Percentiles rank a stretch among this genome's conserved stretches.
These are phyloP conservation scores for Eupithecia centaureata DNA, from an alignment of 2,888 invertebrate species.

Conservation along the genomic window DNA sequence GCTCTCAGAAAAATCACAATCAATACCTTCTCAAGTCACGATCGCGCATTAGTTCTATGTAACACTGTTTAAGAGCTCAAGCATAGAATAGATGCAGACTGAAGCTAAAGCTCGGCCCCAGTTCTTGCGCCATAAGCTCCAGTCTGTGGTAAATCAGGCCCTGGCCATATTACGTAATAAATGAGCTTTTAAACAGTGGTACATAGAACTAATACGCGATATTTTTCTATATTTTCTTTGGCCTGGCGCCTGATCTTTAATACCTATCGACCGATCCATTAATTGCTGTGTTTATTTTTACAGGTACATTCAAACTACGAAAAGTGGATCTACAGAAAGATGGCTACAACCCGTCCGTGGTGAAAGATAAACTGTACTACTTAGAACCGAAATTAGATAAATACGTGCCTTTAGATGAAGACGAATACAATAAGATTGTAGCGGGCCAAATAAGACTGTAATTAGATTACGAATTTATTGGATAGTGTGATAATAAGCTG, in stretches of 20 bases:
- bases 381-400: slow-evolving; percentile 86
- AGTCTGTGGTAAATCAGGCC: too few relatives aligned
- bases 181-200: too few relatives aligned
- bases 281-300: slow-evolving; percentile 48
- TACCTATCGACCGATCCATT: neutral
- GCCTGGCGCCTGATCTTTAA: neutral
- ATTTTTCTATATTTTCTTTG: too few relatives aligned
- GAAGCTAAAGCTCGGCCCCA: too few relatives aligned
- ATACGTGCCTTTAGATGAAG: slow-evolving; percentile 88
- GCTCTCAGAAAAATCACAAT: too few relatives aligned
- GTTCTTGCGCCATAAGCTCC: too few relatives aligned
- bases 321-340: slow-evolving; percentile 96
- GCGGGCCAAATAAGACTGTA: slow-evolving; percentile 90
- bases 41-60: too few relatives aligned
- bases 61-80: too few relatives aligned
- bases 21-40: too few relatives aligned
- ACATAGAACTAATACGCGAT: too few relatives aligned
- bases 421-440: slow-evolving; percentile 90
- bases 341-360: slow-evolving; percentile 89
- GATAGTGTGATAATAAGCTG: slow-evolving; percentile 32
- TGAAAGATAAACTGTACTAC: slow-evolving; percentile 92
- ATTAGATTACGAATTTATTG: slow-evolving; percentile 49
- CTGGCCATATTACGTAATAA: too few relatives aligned
- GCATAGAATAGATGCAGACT: too few relatives aligned
- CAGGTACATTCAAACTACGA: slow-evolving; percentile 98